phyloP scores from a whole-genome alignment of 2,113 vertebrate species.

The Gobio gobio region DNA sequence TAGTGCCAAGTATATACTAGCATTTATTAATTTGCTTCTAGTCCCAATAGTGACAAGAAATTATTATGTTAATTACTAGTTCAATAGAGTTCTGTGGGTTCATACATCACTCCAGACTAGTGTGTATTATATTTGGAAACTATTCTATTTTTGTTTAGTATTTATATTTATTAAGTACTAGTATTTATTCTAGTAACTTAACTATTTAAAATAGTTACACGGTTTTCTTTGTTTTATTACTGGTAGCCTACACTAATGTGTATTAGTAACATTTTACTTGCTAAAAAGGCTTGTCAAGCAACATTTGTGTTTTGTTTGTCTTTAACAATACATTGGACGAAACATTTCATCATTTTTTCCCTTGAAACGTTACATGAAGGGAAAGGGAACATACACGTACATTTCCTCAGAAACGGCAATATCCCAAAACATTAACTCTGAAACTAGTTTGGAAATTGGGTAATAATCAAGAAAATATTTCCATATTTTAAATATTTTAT shows the following conservation, averaged over 20 bases:
- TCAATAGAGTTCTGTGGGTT: neutral
- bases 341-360: neutral
- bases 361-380: neutral
- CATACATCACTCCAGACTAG: neutral
- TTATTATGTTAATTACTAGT: neutral
- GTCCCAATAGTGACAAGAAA: neutral
- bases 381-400: neutral
- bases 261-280: neutral
- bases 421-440: neutral
- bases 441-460: neutral
- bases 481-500: neutral
- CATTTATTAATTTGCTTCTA: neutral
- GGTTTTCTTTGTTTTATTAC: neutral
- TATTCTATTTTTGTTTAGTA: neutral
- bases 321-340: neutral
- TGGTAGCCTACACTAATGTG: neutral
- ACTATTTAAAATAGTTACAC: neutral
- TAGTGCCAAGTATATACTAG: neutral
- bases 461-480: neutral
- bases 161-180: neutral
- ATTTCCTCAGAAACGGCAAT: neutral
- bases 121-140: neutral
- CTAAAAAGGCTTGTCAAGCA: neutral
- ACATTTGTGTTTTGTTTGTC: neutral
- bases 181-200: neutral